These are phyloP conservation scores for Holotrichia oblita DNA, from an alignment of 1,140 invertebrate species.

Conservation along the genomic window DNA sequence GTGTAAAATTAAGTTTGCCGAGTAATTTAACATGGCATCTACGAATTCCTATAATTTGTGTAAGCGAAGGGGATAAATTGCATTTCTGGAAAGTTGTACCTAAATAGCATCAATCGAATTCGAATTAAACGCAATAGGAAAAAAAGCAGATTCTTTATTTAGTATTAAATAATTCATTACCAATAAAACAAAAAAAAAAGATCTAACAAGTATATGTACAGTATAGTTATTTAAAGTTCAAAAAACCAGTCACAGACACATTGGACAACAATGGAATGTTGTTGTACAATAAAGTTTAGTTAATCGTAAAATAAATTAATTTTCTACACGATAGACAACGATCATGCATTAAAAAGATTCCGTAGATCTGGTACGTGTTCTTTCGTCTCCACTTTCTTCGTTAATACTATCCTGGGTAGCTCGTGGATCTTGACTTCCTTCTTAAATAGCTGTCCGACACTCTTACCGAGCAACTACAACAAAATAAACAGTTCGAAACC, in stretches of 20 bases:
- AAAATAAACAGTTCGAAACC: slow-evolving; percentile 44
- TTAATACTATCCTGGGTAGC: slow-evolving; percentile 72
- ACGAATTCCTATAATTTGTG: slow-evolving; percentile 69
- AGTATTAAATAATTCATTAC: slow-evolving; percentile 35
- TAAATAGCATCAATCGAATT: slow-evolving; percentile 3
- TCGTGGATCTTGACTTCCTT: slow-evolving; percentile 86
- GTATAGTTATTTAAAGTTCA: not conserved
- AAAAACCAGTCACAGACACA: slow-evolving; percentile 38
- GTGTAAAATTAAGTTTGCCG: slow-evolving; percentile 64
- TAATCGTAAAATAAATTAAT: slow-evolving; percentile 34
- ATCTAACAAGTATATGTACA: slow-evolving; percentile 39
- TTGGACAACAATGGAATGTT: slow-evolving; percentile 52
- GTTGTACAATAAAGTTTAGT: slow-evolving; percentile 45
- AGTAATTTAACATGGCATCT: slow-evolving; percentile 72
- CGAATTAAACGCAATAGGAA: no score
- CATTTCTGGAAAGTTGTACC: slow-evolving; percentile 70
- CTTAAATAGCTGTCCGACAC: slow-evolving; percentile 84
- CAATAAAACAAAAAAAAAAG: slow-evolving; percentile 38
- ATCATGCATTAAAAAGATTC: slow-evolving; percentile 50
- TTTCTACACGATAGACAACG: slow-evolving; percentile 26
- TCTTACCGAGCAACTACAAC: slow-evolving; percentile 78
- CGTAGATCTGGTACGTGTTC: slow-evolving; percentile 60
- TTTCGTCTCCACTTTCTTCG: slow-evolving; percentile 65
- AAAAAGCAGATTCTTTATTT: slow-evolving; percentile 35
- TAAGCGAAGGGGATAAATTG: slow-evolving; percentile 69